Evolutionary conservation across 2,888 invertebrate genomes (phyloP).

Genomic region (Dromius quadrimaculatus): DNA sequence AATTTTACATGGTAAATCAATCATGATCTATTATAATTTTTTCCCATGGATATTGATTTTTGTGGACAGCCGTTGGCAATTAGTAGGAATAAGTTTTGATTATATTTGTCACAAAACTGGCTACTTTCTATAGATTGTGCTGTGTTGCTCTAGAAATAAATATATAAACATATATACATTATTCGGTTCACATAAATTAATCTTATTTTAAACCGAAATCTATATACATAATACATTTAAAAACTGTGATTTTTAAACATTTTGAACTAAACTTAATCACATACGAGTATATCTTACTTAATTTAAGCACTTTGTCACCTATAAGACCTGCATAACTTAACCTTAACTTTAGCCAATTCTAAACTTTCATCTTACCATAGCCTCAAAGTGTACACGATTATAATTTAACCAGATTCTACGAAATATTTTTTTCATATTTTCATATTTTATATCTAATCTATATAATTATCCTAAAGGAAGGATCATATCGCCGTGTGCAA

Average conservation of each 20-base stretch:
- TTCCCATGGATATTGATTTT: too few species aligned
- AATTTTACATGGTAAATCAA: too few species aligned
- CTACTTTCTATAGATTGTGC: too few species aligned
- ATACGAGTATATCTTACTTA: slow-evolving; percentile 30
- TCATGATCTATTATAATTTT: too few species aligned
- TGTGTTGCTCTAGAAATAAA: too few species aligned
- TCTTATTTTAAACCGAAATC: too few species aligned
- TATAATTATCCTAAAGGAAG: neutral
- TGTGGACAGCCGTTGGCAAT: too few species aligned
- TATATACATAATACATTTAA: slow-evolving; percentile 23
- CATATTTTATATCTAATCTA: neutral
- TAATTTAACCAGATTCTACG: too few species aligned
- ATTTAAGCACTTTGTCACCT: slow-evolving; percentile 7
- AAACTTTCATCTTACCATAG: neutral
- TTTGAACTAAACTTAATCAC: slow-evolving; percentile 10
- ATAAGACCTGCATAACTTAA: slow-evolving; percentile 18
- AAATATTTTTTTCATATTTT: neutral
- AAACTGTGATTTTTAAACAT: slow-evolving; percentile 34
- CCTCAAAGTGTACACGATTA: neutral
- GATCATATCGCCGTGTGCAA: neutral
- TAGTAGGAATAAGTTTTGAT: too few species aligned
- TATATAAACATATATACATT: too few species aligned
- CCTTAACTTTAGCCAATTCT: slow-evolving; percentile 5
- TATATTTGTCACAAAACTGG: too few species aligned
- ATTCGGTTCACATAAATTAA: too few species aligned